A percentile compares a stretch with the other conserved stretches of the same genome.
These are phyloP conservation scores for Nomia melanderi DNA, from an alignment of 1,140 invertebrate species.

Conservation along the genomic window DNA sequence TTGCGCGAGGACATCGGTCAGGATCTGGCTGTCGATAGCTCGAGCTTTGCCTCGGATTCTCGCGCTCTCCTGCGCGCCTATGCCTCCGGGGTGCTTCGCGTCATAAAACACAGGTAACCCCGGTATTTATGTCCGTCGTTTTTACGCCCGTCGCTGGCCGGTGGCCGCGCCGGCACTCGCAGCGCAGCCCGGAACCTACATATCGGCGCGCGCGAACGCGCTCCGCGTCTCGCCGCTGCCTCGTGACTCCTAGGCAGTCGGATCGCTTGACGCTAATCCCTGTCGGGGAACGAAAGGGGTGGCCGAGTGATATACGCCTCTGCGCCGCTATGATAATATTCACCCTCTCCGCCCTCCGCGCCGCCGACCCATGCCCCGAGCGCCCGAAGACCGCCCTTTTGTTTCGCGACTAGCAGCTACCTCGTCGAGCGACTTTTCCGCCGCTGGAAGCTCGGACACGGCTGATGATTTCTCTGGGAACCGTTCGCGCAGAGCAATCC, in stretches of 20 bases:
- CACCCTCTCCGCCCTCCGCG: conserved; percentile 32
- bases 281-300: conserved; percentile 75
- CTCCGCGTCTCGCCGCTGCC: conserved; percentile 56
- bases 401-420: conserved; percentile 42
- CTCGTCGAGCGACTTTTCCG: conserved; percentile 15
- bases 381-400: conserved; percentile 41
- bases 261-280: conserved; percentile 79
- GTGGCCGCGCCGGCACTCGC: conserved; percentile 28
- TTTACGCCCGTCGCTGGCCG: conserved; percentile 61
- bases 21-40: conserved; percentile 78
- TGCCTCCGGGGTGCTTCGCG: conserved; percentile 57
- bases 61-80: conserved; percentile 55
- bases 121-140: conserved; percentile 78
- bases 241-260: conserved; percentile 73
- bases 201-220: conserved; percentile 31
- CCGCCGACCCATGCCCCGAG: conserved; percentile 2
- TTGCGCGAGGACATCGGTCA: conserved; percentile 75
- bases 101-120: conserved; percentile 80
- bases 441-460: no score
- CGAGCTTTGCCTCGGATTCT: conserved; percentile 66
- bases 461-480: no score
- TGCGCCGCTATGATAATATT: conserved; percentile 79
- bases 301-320: conserved; percentile 77
- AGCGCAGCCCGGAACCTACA: conserved; percentile 29
- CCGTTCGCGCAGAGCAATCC: no score